phyloP scores from a whole-genome alignment of 2,113 vertebrate species.

The Ailuropoda melanoleuca region DNA sequence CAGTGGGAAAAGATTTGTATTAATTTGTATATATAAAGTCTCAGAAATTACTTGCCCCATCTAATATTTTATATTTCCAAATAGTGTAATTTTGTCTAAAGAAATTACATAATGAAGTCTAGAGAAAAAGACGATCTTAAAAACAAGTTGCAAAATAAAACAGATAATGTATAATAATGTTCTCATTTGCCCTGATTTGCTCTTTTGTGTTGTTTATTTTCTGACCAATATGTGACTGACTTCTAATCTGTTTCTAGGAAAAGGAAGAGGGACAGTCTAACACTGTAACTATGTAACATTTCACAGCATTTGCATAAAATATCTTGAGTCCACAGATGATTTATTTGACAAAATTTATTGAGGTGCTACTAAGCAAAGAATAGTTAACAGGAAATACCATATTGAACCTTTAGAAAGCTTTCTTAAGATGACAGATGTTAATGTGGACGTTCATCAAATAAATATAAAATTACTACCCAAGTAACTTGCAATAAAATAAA shows the following conservation, averaged over 20 bases:
- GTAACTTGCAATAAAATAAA: slow-evolving; percentile 18
- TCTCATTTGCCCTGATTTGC: neutral
- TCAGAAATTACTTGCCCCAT: neutral
- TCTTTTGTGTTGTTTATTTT: neutral
- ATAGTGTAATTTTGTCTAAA: neutral
- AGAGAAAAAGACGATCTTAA: neutral
- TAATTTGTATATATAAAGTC: neutral
- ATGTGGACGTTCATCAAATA: neutral
- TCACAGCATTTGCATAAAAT: neutral
- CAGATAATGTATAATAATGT: neutral
- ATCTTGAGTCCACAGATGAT: neutral
- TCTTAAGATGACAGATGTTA: neutral
- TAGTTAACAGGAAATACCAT: neutral
- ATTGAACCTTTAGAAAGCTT: neutral
- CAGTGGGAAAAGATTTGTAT: neutral
- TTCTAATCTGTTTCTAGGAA: neutral
- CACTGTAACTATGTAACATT: neutral
- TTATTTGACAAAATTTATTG: neutral
- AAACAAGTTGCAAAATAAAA: neutral
- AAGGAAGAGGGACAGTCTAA: neutral
- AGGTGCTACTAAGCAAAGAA: neutral
- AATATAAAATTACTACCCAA: neutral
- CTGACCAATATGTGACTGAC: neutral
- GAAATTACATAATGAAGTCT: neutral
- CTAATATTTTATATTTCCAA: neutral